Conservation (phyloP, 2,797 vertebrate species). For the Ataeniobius toweri region DNA sequence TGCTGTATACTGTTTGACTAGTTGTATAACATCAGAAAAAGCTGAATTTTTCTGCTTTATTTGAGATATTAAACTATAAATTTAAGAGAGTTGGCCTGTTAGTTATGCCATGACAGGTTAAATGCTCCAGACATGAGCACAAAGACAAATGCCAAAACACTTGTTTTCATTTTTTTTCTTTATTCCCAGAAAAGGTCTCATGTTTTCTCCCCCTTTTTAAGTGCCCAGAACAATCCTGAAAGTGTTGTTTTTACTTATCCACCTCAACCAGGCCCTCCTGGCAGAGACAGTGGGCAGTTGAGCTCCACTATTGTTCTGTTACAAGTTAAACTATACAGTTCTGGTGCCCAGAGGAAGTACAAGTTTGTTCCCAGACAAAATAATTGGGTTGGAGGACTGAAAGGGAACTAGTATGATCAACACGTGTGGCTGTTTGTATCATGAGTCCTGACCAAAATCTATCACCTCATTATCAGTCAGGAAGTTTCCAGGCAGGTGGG, state of each 20-base stretch:
- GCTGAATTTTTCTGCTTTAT: conserved; percentile 53
- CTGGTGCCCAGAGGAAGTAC: conserved; percentile 35
- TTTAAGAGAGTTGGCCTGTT: background rate
- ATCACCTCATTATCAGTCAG: conserved; percentile 67
- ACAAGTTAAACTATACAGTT: conserved; percentile 30
- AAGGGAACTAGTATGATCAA: conserved; percentile 31
- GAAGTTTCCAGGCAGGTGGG: conserved; percentile 60
- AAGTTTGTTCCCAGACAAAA: conserved; percentile 14
- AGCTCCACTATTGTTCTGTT: conserved; percentile 54
- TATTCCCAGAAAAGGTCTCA: conserved; percentile 4
- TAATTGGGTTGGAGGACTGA: background rate
- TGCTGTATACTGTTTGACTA: conserved; percentile 62
- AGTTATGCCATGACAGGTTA: conserved; percentile 1
- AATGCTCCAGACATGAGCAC: background rate
- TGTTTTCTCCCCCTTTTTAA: conserved; percentile 9
- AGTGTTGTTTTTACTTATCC: conserved; percentile 74
- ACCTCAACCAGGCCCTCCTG: conserved; percentile 44
- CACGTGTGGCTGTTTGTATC: conserved; percentile 8
- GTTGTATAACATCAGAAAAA: conserved; percentile 39
- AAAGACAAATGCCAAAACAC: background rate
- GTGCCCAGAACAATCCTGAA: conserved; percentile 42
- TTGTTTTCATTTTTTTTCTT: conserved; percentile 18
- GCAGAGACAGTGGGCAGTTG: conserved; percentile 43
- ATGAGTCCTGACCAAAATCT: conserved; percentile 24
- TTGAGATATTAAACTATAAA: conserved; percentile 42